phyloP scores from a whole-genome alignment of 2,888 invertebrate species.

The Cataglyphis rosenhaueri region DNA sequence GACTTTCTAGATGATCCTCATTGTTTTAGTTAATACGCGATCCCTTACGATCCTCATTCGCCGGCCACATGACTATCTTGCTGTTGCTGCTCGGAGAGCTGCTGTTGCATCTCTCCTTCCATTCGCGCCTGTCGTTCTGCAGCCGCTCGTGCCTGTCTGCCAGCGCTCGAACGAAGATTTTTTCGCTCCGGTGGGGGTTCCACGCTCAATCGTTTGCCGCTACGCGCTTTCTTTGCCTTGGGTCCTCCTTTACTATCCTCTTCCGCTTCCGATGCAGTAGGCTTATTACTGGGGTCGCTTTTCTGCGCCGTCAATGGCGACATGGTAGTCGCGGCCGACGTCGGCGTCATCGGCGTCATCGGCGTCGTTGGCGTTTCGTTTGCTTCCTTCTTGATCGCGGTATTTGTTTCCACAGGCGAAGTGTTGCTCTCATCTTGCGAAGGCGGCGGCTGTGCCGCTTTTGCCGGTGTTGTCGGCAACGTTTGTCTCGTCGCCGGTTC shows the following conservation, averaged over 20 bases:
- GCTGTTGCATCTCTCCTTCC: conserved; percentile 87
- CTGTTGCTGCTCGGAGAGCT: conserved; percentile 86
- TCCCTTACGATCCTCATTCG: conserved; percentile 72
- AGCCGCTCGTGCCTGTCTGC: conserved; percentile 88
- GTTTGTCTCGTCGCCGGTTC: conserved; percentile 74
- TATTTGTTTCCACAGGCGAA: conserved; percentile 48
- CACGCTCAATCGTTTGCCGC: conserved; percentile 86
- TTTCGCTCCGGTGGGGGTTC: conserved; percentile 88
- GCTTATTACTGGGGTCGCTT: conserved; percentile 49
- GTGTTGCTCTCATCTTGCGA: conserved; percentile 55
- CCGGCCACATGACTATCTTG: conserved; percentile 78
- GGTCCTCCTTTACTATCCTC: conserved; percentile 80
- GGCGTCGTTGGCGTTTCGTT: conserved; percentile 84
- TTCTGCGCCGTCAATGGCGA: conserved; percentile 62
- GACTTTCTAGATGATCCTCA: conserved; percentile 11
- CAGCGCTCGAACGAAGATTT: conserved; percentile 91
- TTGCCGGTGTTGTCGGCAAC: conserved; percentile 75
- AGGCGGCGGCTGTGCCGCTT: conserved; percentile 48
- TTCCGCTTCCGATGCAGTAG: conserved; percentile 66
- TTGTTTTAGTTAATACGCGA: conserved; percentile 35
- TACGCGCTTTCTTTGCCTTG: conserved; percentile 81
- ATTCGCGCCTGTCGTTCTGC: conserved; percentile 84
- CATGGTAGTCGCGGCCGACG: conserved; percentile 62
- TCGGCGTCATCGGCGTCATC: not conserved
- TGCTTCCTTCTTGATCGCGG: conserved; percentile 63